phyloP scores from a whole-genome alignment of 1,140 invertebrate genomes.

The Tetramorium simillimum region DNA sequence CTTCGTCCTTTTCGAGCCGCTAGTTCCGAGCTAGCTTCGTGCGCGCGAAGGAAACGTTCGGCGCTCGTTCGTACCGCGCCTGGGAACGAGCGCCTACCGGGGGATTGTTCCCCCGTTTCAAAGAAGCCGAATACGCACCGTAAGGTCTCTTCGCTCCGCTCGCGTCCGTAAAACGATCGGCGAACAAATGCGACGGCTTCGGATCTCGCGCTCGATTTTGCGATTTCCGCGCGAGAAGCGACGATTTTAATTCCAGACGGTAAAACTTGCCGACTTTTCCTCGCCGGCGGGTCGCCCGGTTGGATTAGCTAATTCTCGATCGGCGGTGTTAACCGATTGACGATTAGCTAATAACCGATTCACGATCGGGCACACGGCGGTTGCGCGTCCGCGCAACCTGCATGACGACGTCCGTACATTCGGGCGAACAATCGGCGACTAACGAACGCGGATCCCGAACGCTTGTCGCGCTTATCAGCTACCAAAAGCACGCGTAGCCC shows the following conservation, averaged over 20 bases:
- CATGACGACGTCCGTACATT: constrained; percentile 31
- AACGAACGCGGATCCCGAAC: constrained; percentile 57
- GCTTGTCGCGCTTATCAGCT: constrained; percentile 49
- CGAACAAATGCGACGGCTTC: background rate
- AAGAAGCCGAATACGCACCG: no score
- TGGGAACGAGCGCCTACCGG: background rate
- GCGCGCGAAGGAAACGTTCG: background rate
- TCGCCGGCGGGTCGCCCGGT: no score
- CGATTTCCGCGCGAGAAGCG: background rate
- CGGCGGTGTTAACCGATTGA: constrained; percentile 1
- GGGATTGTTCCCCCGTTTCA: background rate
- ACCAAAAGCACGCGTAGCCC: constrained; percentile 60
- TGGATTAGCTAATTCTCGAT: constrained; percentile 13
- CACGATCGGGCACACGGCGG: background rate
- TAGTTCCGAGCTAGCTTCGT: background rate
- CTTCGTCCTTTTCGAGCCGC: constrained; percentile 38
- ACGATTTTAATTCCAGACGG: background rate
- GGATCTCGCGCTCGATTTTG: background rate
- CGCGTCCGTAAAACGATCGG: no score
- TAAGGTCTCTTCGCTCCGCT: background rate
- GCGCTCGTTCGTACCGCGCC: background rate
- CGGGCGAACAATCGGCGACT: constrained; percentile 55
- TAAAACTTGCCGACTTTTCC: background rate
- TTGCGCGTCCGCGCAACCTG: background rate
- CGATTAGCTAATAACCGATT: background rate